Percentiles rank a stretch among this genome's conserved stretches.
Evolutionary conservation across 2,113 vertebrate genomes (phyloP).

Genomic region (Chlamydotis undulata): DNA sequence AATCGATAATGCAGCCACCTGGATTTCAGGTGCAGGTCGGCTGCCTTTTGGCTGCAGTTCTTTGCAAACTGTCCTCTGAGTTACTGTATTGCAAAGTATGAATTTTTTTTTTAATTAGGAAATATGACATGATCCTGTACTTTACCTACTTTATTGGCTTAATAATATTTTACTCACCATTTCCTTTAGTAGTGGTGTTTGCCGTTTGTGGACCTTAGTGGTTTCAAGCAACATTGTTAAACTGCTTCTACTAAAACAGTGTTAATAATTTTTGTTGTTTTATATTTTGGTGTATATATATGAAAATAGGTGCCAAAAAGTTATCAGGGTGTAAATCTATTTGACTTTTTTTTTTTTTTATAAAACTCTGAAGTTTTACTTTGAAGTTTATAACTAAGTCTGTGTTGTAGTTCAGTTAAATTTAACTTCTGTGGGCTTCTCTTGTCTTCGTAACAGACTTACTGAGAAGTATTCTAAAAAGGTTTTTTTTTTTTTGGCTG

Average conservation of each 20-base stretch:
- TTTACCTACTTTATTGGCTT: background rate
- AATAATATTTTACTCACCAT: background rate
- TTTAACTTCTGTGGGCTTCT: background rate
- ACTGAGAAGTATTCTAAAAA: background rate
- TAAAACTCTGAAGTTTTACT: background rate
- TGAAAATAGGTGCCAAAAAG: background rate
- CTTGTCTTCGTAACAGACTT: background rate
- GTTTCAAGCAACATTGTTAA: background rate
- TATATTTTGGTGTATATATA: background rate
- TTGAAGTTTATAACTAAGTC: background rate
- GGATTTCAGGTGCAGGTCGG: background rate
- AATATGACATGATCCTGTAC: background rate
- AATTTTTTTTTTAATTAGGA: background rate
- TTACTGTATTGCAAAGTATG: background rate
- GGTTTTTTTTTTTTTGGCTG: background rate
- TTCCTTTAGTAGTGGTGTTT: background rate
- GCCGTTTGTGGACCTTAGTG: background rate
- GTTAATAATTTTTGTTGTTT: background rate
- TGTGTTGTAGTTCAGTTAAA: background rate
- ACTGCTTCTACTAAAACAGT: background rate
- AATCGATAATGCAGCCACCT: background rate
- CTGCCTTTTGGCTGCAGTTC: background rate
- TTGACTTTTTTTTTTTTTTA: rapidly evolving
- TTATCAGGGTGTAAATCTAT: background rate
- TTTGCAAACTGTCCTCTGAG: background rate